Evolutionary conservation across 2,113 vertebrate species (phyloP), one percentile per base, ranked within the genome.

Genomic region (Arenaria interpres): DNA sequence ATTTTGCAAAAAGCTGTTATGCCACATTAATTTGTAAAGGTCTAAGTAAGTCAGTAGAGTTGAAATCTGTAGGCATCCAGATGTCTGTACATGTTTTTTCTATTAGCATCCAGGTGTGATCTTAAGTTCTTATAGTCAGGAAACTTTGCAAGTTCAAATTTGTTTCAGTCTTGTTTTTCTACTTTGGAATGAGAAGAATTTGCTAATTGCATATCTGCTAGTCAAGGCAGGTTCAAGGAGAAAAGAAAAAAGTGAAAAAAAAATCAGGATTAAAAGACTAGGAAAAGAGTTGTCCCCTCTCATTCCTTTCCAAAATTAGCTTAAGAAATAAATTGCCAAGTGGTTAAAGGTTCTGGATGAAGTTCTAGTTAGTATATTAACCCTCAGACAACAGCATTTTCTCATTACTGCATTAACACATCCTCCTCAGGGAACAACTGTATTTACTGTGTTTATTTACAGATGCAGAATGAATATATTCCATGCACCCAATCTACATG

Each of bases 81-180:
- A 68, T 95, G 96, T 66, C 90, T 19, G 22, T 63, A 97, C 95
- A 94, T 87, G 96, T 94, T 90, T 93, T 87, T 73, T 62, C 63
- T 91, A 88, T 96, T 93, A 87, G 66, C 79, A 91, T 87, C 67
- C 85, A 95, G 95, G 91, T 97, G 95, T 76, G 84, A 96, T 84
- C 86, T 81, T 69, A 85, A 68, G 66, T 60, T 90, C 93, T 97
- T 76, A 71, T 4, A 88, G 66, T 63, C 94, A 94, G 95, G 94
- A 93, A 94, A 64, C 90, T 67, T 25, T 89, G 93, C 97, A 97
- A 96, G 96, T 97, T 85, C 73, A 82, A 96, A 97, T 96, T 71
- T 94, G 96, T 92, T 92, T 92, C 81, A 76, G 88, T 80, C 90
- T 83, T 93, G 89, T 87, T 96, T 89, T 92, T 71, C 89, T 95